phyloP scores from a whole-genome alignment of 37 sponge, comb jelly and placozoan species.

The Aphrocallistes beatrix region DNA sequence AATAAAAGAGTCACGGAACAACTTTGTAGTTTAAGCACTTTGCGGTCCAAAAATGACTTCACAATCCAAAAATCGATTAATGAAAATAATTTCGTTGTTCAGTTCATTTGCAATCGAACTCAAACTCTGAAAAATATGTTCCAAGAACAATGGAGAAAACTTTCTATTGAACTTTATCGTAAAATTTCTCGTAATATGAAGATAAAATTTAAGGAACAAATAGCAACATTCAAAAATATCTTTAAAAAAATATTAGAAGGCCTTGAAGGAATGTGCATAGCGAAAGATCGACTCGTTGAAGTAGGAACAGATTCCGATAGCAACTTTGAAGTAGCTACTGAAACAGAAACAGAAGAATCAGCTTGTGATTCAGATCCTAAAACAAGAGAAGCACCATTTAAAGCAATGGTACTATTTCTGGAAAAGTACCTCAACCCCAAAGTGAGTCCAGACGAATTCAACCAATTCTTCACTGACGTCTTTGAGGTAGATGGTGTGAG shows the following conservation, averaged over 20 bases:
- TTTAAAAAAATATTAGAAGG: not conserved
- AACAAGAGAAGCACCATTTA: too few species aligned
- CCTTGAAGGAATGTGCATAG: not conserved
- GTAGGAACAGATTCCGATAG: not conserved
- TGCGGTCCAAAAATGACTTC: too few species aligned
- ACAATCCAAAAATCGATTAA: not conserved
- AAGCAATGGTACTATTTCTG: too few species aligned
- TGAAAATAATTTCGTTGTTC: not conserved
- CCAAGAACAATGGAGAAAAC: not conserved
- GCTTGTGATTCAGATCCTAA: too few species aligned
- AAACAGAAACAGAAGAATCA: too few species aligned
- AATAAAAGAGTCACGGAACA: not conserved
- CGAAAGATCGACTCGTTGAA: not conserved
- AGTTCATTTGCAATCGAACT: not conserved
- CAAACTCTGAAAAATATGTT: not conserved
- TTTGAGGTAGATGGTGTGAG: too few species aligned
- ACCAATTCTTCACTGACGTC: too few species aligned
- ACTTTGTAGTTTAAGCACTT: not conserved
- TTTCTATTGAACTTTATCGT: not conserved
- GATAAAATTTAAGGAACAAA: not conserved
- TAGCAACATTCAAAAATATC: not conserved
- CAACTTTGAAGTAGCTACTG: not conserved
- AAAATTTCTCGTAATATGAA: not conserved
- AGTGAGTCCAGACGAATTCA: too few species aligned
- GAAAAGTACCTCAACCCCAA: too few species aligned